Percentiles rank a stretch among this genome's conserved stretches.
Conservation (phyloP, 92 coral and sea anemone species). For the Meandrina meandrites region DNA sequence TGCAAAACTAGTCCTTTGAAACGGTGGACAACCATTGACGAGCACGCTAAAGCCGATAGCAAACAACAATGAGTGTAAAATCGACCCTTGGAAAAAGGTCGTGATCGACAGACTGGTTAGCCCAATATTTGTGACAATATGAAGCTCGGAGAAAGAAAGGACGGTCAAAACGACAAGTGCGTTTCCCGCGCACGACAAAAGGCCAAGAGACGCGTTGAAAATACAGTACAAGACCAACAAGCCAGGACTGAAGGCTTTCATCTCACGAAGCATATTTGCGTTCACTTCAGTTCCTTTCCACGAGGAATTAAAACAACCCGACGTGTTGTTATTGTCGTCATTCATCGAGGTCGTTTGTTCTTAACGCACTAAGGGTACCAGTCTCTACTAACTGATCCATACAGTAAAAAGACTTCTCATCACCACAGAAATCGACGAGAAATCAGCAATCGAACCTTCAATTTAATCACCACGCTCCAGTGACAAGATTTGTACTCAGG, state of each 20-base stretch:
- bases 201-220: background rate
- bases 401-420: background rate
- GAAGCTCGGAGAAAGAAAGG: background rate
- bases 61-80: conserved; percentile 1
- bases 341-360: background rate
- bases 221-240: background rate
- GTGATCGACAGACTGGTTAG: background rate
- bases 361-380: background rate
- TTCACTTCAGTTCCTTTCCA: background rate
- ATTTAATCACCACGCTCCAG: too few relatives aligned
- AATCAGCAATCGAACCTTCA: too few relatives aligned
- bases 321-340: background rate
- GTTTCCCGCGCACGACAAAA: background rate
- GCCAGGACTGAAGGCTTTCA: background rate
- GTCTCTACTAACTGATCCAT: background rate
- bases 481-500: too few relatives aligned
- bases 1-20: background rate
- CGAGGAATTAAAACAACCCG: background rate
- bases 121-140: conserved; percentile 1
- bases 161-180: background rate
- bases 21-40: background rate
- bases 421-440: background rate
- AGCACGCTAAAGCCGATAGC: background rate
- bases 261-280: background rate
- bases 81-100: background rate